A percentile compares a stretch with the other conserved stretches of the same genome.
These are phyloP conservation scores for Erethizon dorsatum DNA, from an alignment of 2,797 vertebrate genomes.

Conservation along the genomic window DNA sequence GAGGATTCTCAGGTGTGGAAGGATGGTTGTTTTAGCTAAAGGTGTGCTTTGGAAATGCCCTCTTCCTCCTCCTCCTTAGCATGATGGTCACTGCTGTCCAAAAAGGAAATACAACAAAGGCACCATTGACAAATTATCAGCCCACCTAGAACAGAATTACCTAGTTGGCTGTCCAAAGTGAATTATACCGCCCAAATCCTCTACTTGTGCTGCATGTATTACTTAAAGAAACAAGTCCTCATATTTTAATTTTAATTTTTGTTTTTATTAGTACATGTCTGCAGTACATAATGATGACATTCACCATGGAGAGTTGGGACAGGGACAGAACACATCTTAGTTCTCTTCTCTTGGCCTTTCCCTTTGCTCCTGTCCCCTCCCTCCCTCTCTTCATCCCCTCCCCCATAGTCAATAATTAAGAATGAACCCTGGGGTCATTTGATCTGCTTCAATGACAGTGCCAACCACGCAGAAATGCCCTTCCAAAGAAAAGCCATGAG, in stretches of 20 bases:
- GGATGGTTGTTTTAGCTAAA: slow-evolving; percentile 60
- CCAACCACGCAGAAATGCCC: neutral
- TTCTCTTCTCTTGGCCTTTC: neutral
- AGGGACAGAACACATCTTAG: neutral
- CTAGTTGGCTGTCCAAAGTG: neutral
- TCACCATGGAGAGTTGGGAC: neutral
- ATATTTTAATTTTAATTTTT: neutral
- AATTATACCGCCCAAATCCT: neutral
- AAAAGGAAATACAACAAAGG: neutral
- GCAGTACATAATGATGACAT: neutral
- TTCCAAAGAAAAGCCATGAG: slow-evolving; percentile 13
- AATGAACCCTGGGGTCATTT: slow-evolving; percentile 9
- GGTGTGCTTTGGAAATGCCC: neutral
- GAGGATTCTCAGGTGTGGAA: neutral
- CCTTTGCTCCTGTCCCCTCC: neutral
- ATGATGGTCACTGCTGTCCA: neutral
- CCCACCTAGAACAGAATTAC: neutral
- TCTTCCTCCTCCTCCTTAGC: neutral
- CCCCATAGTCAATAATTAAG: neutral
- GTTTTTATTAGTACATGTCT: neutral
- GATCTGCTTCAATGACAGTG: neutral
- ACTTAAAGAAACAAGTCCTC: neutral
- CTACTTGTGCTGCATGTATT: neutral
- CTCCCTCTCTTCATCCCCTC: neutral
- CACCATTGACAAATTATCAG: neutral